phyloP scores from a whole-genome alignment of 2,797 vertebrate genomes.

The Micromesistius poutassou region DNA sequence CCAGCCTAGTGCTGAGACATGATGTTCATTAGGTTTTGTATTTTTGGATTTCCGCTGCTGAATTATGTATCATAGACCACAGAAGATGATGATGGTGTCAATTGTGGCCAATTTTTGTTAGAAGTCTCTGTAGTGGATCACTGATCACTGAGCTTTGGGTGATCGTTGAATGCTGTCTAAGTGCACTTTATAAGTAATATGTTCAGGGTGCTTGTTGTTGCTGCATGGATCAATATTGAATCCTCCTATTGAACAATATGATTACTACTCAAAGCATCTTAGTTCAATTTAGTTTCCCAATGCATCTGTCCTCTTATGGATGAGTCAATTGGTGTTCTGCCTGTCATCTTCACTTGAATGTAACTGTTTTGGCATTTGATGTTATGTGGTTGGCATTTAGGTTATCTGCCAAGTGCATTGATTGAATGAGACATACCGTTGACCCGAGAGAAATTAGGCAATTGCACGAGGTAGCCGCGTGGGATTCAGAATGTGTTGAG shows the following conservation, averaged over 20 bases:
- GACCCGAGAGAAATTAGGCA: neutral
- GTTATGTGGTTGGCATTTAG: slow-evolving; percentile 2
- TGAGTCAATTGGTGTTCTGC: neutral
- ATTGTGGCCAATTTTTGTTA: slow-evolving; percentile 45
- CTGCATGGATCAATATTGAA: slow-evolving; percentile 22
- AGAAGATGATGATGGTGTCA: slow-evolving; percentile 47
- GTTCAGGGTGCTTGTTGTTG: slow-evolving; percentile 1
- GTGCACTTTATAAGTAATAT: slow-evolving; percentile 19
- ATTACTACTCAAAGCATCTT: slow-evolving; percentile 18
- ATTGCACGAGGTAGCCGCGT: neutral
- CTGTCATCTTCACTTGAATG: neutral
- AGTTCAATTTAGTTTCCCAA: slow-evolving; percentile 11
- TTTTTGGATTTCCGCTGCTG: slow-evolving; percentile 41
- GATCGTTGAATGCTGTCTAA: slow-evolving; percentile 32
- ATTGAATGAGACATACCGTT: neutral
- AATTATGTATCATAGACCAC: slow-evolving; percentile 56
- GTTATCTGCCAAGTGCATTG: neutral
- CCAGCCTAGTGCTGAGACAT: slow-evolving; percentile 28
- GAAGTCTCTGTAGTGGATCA: slow-evolving; percentile 34
- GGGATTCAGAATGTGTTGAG: too few species aligned
- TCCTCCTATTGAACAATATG: slow-evolving; percentile 6
- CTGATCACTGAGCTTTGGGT: slow-evolving; percentile 30
- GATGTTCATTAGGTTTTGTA: slow-evolving; percentile 38
- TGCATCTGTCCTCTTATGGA: neutral
- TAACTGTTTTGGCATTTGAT: neutral